These are phyloP conservation scores for Anas platyrhynchos DNA, from an alignment of 2,113 vertebrate species.

Conservation along the genomic window DNA sequence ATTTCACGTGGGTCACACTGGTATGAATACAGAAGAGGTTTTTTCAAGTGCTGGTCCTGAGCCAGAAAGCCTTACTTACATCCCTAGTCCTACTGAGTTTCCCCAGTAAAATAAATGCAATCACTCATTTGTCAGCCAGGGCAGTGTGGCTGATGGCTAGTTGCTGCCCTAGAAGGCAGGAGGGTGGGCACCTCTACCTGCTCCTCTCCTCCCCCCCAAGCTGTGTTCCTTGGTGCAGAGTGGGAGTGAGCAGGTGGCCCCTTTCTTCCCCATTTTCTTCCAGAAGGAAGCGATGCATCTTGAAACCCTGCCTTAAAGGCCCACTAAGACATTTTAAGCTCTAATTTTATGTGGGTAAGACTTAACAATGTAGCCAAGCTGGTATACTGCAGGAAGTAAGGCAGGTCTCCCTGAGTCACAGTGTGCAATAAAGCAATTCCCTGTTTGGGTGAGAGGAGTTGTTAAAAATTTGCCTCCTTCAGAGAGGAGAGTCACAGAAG, in stretches of 20 bases:
- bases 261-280: background rate
- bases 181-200: background rate
- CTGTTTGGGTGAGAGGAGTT: background rate
- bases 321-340: background rate
- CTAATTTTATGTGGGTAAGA: background rate
- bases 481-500: background rate
- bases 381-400: background rate
- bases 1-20: background rate
- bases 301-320: background rate
- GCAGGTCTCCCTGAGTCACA: background rate
- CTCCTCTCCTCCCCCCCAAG: background rate
- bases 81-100: background rate
- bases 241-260: background rate
- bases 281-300: background rate
- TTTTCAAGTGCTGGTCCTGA: background rate
- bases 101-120: background rate
- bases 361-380: background rate
- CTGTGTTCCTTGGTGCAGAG: background rate
- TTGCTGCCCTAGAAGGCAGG: background rate
- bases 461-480: background rate
- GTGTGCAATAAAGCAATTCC: background rate
- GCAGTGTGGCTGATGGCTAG: background rate
- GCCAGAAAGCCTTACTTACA: background rate
- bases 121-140: background rate
- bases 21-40: background rate